Base-by-base conservation (phyloP, 1,140 invertebrate genomes). In the Thalassaphorura encarpata region DNA sequence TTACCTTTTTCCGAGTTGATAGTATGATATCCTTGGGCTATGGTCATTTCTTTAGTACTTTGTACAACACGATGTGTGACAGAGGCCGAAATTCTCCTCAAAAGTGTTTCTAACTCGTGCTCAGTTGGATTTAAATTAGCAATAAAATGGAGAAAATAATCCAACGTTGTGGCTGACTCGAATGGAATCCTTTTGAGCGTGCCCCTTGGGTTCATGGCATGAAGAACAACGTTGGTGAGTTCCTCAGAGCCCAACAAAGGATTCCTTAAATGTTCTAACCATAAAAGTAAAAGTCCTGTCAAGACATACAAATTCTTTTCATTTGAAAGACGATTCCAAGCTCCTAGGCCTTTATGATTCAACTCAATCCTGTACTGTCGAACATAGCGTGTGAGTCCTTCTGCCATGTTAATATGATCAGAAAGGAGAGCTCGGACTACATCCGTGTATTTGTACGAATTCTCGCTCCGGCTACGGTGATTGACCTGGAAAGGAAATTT, bases 191-290 rank as follows among this genome's bases (percentile, higher is more conserved):
- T 27, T 21, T 27, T 31, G 3, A 61, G 52, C 21, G 57, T 61
- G 42, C 58, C 54, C 16, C 21, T 0, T 58, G 67, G 33, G 21
- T 67, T 49, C 19, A 48, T 39, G 6, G 62, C 64, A 45, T 67
- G 63, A 57, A 77, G 74, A 0, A 87, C 80, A 41, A 89, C 80
- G 28, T 78, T 75, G 36, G 81, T 80, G 13, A 88, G 70, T 65
- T 83, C 79, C 43, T 85, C 78, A 18, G 76, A 72, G 43, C 77
- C 77, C 8, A 89, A 65, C 29, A 87, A 70, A 0, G 86, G 84
- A 33, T 71, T 66, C 68, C 81, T 81, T 19, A 86, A 68, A 19
- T 76, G 76, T 66, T 85, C 83, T 19, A 86, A 63, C 84, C 84
- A 86, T 50, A 83, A 78, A 61, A 78, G 82, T 19, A 85, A 67